Conservation (phyloP, 1,140 invertebrate genomes). For the Hirudo medicinalis region DNA sequence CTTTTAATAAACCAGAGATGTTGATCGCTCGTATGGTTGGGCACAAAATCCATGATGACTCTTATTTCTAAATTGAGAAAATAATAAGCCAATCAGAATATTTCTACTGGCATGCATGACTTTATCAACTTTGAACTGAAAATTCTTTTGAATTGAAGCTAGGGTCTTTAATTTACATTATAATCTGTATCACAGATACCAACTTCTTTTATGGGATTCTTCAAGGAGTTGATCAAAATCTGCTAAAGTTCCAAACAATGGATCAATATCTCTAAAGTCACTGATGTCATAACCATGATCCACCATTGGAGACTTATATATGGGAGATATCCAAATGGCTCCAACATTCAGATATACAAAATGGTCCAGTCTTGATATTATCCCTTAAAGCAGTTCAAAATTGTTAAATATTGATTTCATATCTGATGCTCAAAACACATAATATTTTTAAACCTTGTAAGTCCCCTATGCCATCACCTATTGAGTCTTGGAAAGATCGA, state of each 20-base stretch:
- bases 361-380: constrained; percentile 47
- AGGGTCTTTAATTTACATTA: too few relatives aligned
- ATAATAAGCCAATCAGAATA: too few relatives aligned
- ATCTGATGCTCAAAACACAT: neutral
- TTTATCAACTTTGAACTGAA: too few relatives aligned
- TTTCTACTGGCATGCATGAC: too few relatives aligned
- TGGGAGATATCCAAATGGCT: constrained; percentile 58
- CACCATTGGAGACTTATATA: constrained; percentile 54
- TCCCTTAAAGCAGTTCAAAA: constrained; percentile 27
- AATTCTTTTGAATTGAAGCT: too few relatives aligned
- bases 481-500: constrained; percentile 62
- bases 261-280: constrained; percentile 57
- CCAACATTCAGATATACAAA: constrained; percentile 51
- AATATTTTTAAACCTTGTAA: constrained; percentile 48
- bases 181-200: neutral
- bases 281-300: constrained; percentile 57
- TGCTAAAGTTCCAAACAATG: constrained; percentile 55
- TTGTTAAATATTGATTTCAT: neutral
- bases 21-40: constrained; percentile 66
- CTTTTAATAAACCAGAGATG: constrained; percentile 66
- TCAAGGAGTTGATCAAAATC: constrained; percentile 53
- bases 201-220: constrained; percentile 37
- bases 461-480: constrained; percentile 62
- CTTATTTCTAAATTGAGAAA: constrained; percentile 28
- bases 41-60: constrained; percentile 59